These are phyloP conservation scores for Podocnemis expansa DNA, from an alignment of 2,113 vertebrate genomes.

Conservation along the genomic window DNA sequence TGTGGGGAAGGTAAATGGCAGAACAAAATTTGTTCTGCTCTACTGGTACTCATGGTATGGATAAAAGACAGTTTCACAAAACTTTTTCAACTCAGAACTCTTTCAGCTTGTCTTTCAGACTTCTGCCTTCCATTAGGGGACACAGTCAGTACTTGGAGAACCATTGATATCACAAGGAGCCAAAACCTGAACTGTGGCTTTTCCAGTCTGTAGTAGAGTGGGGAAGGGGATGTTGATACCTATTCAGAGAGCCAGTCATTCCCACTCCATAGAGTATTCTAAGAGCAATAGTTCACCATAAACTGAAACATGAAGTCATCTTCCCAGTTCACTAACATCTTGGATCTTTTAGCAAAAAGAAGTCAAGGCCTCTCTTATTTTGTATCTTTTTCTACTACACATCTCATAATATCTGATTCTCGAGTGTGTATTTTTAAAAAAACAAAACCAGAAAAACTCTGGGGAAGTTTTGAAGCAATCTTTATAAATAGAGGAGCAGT, in stretches of 20 bases:
- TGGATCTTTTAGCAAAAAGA: constrained; percentile 8
- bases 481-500: not conserved
- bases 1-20: constrained; percentile 17
- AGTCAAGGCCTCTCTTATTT: not conserved
- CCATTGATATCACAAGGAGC: constrained; percentile 8
- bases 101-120: not conserved
- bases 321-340: not conserved
- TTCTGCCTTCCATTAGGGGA: not conserved
- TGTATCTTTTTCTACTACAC: not conserved
- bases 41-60: not conserved
- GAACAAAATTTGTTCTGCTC: not conserved
- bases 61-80: not conserved
- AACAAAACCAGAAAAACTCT: not conserved
- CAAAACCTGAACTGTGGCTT: constrained; percentile 5
- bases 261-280: not conserved
- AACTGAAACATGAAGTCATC: not conserved
- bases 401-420: not conserved
- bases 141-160: not conserved
- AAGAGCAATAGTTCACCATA: not conserved
- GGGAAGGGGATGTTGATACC: not conserved
- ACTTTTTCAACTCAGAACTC: not conserved
- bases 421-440: not conserved
- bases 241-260: not conserved
- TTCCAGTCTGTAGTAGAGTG: not conserved
- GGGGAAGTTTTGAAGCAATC: not conserved